Conservation (phyloP, 2,113 vertebrate genomes). For the Isurus oxyrinchus region DNA sequence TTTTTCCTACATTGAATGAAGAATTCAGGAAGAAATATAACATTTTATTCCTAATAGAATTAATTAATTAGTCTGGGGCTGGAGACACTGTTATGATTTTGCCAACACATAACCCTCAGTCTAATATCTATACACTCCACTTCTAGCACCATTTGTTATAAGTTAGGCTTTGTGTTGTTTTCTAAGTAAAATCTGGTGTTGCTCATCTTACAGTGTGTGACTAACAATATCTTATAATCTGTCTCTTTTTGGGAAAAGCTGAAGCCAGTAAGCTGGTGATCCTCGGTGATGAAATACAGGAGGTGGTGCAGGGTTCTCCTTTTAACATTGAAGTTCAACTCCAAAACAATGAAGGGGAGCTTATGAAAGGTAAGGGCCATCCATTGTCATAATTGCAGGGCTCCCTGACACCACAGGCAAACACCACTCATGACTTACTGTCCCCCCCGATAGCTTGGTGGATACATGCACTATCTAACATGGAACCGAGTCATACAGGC, state of each 20-base stretch:
- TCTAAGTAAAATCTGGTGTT: not conserved
- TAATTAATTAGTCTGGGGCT: not conserved
- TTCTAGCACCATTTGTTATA: not conserved
- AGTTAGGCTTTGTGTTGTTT: not conserved
- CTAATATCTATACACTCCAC: too few relatives aligned
- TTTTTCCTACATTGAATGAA: not conserved
- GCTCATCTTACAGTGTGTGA: not conserved
- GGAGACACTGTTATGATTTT: not conserved
- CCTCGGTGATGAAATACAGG: conserved; percentile 53
- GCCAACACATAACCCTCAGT: too few relatives aligned
- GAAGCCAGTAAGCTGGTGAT: conserved; percentile 50
- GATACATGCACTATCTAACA: not conserved
- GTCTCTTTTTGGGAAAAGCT: conserved; percentile 45
- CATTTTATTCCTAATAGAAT: not conserved
- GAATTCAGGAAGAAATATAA: not conserved
- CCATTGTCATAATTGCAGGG: not conserved
- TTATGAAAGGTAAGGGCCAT: conserved; percentile 47
- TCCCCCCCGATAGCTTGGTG: too few relatives aligned
- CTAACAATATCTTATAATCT: not conserved
- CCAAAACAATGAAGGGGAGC: conserved; percentile 47
- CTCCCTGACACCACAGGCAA: not conserved
- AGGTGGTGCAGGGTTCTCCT: conserved; percentile 47
- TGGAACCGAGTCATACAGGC: not conserved
- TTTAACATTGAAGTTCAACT: conserved; percentile 49
- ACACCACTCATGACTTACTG: not conserved